phyloP scores from a whole-genome alignment of 1,140 invertebrate genomes.

The Drosophila mauritiana region DNA sequence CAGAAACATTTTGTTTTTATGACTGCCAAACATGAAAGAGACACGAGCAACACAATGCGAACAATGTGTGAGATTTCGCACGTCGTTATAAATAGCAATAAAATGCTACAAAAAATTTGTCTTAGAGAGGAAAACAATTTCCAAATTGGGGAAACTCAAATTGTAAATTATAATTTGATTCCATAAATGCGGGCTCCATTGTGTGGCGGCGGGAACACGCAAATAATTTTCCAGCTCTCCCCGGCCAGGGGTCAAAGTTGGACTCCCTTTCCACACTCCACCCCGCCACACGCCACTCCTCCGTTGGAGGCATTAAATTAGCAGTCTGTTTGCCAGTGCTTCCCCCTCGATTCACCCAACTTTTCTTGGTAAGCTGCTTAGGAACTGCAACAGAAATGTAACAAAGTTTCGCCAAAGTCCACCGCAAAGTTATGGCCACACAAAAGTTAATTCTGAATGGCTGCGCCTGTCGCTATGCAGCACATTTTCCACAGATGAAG shows the following conservation, averaged over 20 bases:
- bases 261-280: background rate
- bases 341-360: constrained; percentile 4
- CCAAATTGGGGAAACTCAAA: constrained; percentile 44
- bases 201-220: constrained; percentile 44
- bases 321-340: constrained; percentile 39
- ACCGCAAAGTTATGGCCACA: constrained; percentile 59
- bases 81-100: constrained; percentile 76
- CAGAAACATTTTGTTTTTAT: constrained; percentile 70
- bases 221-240: constrained; percentile 41
- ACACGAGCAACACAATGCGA: constrained; percentile 30
- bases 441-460: constrained; percentile 61
- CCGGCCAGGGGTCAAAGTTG: constrained; percentile 44
- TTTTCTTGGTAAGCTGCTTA: constrained; percentile 51
- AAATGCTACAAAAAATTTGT: constrained; percentile 37
- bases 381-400: constrained; percentile 58
- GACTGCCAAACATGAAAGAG: constrained; percentile 66
- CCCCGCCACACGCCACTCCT: background rate
- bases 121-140: constrained; percentile 44
- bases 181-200: constrained; percentile 49
- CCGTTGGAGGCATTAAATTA: constrained; percentile 45
- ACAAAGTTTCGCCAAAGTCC: constrained; percentile 63
- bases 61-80: constrained; percentile 79
- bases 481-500: constrained; percentile 33
- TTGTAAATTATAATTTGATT: constrained; percentile 67
- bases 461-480: constrained; percentile 47